Evolutionary conservation across 2,888 invertebrate genomes (phyloP).

Genomic region (Cryptocephalus primarius): DNA sequence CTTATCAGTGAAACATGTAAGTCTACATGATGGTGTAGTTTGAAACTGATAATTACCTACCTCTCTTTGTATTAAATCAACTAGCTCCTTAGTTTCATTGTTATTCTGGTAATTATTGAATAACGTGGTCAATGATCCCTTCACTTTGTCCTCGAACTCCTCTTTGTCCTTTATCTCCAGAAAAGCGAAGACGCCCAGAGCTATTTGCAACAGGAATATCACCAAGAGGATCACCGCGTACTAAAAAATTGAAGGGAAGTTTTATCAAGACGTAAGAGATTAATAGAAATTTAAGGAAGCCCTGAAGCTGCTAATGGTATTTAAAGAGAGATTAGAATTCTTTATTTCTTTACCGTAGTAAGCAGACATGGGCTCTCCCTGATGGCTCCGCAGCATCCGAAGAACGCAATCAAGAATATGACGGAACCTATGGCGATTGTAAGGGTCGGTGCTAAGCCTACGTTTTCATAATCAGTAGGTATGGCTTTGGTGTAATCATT

Average conservation of each 20-base stretch:
- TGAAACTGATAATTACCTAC: slow-evolving; percentile 27
- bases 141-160: slow-evolving; percentile 26
- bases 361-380: slow-evolving; percentile 29
- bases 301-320: too few relatives aligned
- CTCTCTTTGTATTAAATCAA: slow-evolving; percentile 51
- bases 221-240: slow-evolving; percentile 16
- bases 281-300: slow-evolving; percentile 29
- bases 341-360: slow-evolving; percentile 22
- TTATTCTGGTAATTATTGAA: slow-evolving; percentile 35
- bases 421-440: slow-evolving; percentile 55
- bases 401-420: slow-evolving; percentile 38
- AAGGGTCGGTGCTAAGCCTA: slow-evolving; percentile 46
- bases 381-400: slow-evolving; percentile 33
- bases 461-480: slow-evolving; percentile 12
- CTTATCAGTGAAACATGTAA: too few relatives aligned
- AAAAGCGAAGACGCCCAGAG: slow-evolving; percentile 47
- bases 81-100: slow-evolving; percentile 36
- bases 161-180: slow-evolving; percentile 46
- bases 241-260: slow-evolving; percentile 11
- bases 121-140: slow-evolving; percentile 24
- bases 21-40: too few relatives aligned
- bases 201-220: slow-evolving; percentile 17
- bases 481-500: slow-evolving; percentile 22
- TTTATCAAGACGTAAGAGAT: background rate
- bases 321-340: background rate